phyloP scores from a whole-genome alignment of 2,113 vertebrate genomes.

The Zosterops hypoxanthus region DNA sequence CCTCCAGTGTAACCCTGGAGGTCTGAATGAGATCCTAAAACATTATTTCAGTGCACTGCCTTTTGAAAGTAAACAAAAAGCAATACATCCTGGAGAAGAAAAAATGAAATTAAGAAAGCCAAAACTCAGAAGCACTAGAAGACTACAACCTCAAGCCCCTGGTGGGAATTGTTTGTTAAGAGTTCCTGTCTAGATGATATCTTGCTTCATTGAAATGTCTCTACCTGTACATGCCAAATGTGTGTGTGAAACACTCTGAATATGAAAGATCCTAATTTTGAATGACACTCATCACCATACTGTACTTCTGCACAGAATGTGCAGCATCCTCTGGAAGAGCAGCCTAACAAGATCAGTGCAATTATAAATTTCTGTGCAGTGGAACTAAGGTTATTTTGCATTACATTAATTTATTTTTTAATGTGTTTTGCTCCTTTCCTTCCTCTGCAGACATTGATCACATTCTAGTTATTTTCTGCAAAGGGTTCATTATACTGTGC shows the following conservation, averaged over 20 bases:
- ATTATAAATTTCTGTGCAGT: slow-evolving; percentile 37
- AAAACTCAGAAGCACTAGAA: not conserved
- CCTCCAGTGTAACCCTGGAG: not conserved
- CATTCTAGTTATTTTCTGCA: slow-evolving; percentile 57
- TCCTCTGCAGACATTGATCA: slow-evolving; percentile 59
- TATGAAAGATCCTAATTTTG: not conserved
- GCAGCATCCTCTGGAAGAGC: slow-evolving; percentile 2
- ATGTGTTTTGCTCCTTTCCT: slow-evolving; percentile 48
- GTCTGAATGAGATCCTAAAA: not conserved
- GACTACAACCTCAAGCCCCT: not conserved
- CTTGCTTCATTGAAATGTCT: not conserved
- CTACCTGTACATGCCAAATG: not conserved
- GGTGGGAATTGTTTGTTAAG: not conserved
- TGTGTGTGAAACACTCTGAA: not conserved
- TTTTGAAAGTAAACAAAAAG: not conserved
- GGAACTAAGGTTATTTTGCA: slow-evolving; percentile 43
- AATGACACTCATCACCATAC: not conserved
- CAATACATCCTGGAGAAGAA: not conserved
- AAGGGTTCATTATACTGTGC: slow-evolving; percentile 41
- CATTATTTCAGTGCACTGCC: not conserved
- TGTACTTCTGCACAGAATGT: not conserved
- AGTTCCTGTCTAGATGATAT: not conserved
- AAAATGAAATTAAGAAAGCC: no score
- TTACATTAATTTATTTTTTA: slow-evolving; percentile 53
- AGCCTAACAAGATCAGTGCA: slow-evolving; percentile 32